Evolutionary conservation across 2,113 vertebrate species (phyloP).

Genomic region (Pluvianellus socialis): DNA sequence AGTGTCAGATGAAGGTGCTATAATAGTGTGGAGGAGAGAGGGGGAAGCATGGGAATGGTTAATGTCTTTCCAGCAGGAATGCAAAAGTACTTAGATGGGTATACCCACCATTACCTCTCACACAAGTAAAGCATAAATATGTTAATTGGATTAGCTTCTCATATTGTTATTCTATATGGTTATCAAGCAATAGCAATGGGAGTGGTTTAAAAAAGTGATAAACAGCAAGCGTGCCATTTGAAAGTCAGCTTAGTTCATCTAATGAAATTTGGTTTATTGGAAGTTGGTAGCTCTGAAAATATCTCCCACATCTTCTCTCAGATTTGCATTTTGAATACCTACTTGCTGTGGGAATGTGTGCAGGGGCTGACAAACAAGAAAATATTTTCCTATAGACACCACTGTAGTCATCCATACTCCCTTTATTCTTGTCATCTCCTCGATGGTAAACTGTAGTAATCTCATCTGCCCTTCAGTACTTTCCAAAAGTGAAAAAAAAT

Average conservation of each 20-base stretch:
- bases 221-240: background rate
- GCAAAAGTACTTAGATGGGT: background rate
- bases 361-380: background rate
- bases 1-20: background rate
- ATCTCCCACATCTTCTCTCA: background rate
- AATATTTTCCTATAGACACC: background rate
- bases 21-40: background rate
- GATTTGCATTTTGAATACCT: background rate
- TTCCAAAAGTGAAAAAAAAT: background rate
- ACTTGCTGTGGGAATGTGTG: background rate
- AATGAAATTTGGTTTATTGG: background rate
- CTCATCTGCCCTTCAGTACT: background rate
- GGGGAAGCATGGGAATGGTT: background rate
- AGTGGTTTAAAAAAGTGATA: background rate
- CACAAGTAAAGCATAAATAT: conserved; percentile 12
- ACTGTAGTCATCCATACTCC: background rate
- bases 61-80: conserved; percentile 12
- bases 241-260: background rate
- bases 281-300: conserved; percentile 25
- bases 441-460: background rate
- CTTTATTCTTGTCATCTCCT: background rate
- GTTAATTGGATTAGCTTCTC: background rate
- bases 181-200: background rate
- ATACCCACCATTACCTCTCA: background rate
- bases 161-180: background rate